phyloP scores from a whole-genome alignment of 2,797 vertebrate genomes.

The Crenichthys baileyi region DNA sequence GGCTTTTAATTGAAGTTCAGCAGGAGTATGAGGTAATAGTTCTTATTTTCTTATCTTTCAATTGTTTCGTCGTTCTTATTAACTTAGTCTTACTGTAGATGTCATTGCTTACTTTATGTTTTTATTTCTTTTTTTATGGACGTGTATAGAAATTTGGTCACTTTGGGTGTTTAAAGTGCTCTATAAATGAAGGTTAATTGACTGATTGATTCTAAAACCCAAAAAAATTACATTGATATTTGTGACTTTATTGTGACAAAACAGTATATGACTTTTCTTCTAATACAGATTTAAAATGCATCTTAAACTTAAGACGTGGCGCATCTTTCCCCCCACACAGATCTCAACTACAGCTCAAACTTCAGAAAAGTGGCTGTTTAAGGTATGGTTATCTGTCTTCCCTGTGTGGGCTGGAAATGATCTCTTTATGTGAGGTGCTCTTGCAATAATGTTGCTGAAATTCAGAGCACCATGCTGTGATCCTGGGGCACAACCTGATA shows the following conservation, averaged over 20 bases:
- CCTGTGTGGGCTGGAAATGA: constrained; percentile 57
- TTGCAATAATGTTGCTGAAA: constrained; percentile 62
- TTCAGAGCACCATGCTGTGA: constrained; percentile 54
- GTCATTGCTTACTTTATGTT: too few relatives aligned
- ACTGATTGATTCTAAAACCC: not conserved
- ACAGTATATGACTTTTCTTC: not conserved
- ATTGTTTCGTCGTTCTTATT: too few relatives aligned
- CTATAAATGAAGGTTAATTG: too few relatives aligned
- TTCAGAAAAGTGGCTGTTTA: constrained; percentile 43
- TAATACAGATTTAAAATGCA: not conserved
- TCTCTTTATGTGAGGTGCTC: constrained; percentile 54
- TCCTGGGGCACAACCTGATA: constrained; percentile 61
- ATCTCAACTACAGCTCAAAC: constrained; percentile 25
- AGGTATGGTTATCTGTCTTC: constrained; percentile 41
- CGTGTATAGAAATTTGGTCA: too few relatives aligned
- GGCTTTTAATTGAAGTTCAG: too few relatives aligned
- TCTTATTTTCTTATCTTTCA: too few relatives aligned
- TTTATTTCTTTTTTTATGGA: too few relatives aligned
- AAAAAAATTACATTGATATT: not conserved
- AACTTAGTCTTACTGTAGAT: too few relatives aligned
- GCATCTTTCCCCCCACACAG: constrained; percentile 24
- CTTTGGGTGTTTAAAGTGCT: too few relatives aligned
- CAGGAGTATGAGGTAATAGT: too few relatives aligned
- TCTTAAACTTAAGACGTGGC: constrained; percentile 5
- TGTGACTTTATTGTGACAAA: not conserved